phyloP scores from a whole-genome alignment of 2,113 vertebrate genomes.

The Thalassarche chlororhynchos region DNA sequence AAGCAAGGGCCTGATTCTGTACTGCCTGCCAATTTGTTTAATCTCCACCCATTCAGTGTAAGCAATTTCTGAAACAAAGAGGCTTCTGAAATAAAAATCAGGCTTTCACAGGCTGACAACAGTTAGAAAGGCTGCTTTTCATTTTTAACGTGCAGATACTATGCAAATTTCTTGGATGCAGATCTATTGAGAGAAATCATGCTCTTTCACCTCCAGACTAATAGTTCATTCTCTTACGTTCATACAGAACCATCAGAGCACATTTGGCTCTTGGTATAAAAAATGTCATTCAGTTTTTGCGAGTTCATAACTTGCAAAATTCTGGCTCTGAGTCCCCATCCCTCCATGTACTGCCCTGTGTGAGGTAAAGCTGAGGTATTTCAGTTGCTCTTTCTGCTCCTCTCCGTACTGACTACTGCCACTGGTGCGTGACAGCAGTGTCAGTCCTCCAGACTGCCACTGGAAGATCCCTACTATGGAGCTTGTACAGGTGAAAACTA shows the following conservation, averaged over 20 bases:
- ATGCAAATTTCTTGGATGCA: neutral
- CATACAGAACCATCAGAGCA: neutral
- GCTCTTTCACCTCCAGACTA: neutral
- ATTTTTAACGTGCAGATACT: neutral
- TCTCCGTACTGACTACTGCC: neutral
- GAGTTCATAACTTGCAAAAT: neutral
- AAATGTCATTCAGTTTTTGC: neutral
- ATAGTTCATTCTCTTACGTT: neutral
- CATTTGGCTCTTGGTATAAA: neutral
- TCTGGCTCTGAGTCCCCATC: neutral
- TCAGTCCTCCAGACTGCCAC: neutral
- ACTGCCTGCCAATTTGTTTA: neutral
- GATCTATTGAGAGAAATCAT: neutral
- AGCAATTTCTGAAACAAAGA: neutral
- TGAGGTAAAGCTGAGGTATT: neutral
- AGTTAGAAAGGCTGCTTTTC: neutral
- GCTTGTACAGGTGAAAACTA: neutral
- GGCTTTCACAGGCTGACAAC: neutral
- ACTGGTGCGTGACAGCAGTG: neutral
- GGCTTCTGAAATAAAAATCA: neutral
- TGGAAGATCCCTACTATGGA: neutral
- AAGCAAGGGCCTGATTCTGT: neutral
- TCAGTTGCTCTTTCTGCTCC: neutral
- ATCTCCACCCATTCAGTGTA: neutral
- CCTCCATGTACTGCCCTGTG: neutral